Evolutionary conservation across 2,113 vertebrate genomes (phyloP).

Genomic region (Gambusia affinis): DNA sequence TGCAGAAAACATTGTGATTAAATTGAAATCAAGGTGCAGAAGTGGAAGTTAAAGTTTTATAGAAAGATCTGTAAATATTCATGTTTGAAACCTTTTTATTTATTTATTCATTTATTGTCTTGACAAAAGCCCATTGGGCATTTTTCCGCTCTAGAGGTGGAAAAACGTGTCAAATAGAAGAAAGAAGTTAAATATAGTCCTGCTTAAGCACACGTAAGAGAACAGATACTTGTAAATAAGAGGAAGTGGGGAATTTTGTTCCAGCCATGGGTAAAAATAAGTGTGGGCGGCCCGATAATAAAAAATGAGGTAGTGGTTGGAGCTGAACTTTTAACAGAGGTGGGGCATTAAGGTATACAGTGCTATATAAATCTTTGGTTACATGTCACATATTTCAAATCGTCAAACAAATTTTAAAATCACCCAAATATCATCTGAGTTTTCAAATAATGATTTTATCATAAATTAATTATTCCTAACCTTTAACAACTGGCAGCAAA

Average conservation of each 20-base stretch:
- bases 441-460: too few species aligned
- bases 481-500: too few species aligned
- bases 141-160: constrained; percentile 3
- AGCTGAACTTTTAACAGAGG: constrained; percentile 3
- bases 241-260: constrained; percentile 32
- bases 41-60: too few species aligned
- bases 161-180: constrained; percentile 17
- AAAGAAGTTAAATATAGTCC: constrained; percentile 3
- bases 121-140: background rate
- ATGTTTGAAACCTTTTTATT: background rate
- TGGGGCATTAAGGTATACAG: background rate
- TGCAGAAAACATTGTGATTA: too few species aligned
- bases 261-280: constrained; percentile 5
- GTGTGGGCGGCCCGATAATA: constrained; percentile 14
- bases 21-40: too few species aligned
- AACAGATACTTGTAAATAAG: constrained; percentile 18
- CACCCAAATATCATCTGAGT: too few species aligned
- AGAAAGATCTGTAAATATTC: too few species aligned
- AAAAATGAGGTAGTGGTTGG: background rate
- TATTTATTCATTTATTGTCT: background rate
- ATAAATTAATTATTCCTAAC: too few species aligned
- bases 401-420: too few species aligned
- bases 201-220: background rate
- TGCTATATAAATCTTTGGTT: background rate
- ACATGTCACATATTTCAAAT: too few species aligned